These are phyloP conservation scores for Acrocyrtus sp. DNA, from an alignment of 2,888 invertebrate genomes.

Conservation along the genomic window DNA sequence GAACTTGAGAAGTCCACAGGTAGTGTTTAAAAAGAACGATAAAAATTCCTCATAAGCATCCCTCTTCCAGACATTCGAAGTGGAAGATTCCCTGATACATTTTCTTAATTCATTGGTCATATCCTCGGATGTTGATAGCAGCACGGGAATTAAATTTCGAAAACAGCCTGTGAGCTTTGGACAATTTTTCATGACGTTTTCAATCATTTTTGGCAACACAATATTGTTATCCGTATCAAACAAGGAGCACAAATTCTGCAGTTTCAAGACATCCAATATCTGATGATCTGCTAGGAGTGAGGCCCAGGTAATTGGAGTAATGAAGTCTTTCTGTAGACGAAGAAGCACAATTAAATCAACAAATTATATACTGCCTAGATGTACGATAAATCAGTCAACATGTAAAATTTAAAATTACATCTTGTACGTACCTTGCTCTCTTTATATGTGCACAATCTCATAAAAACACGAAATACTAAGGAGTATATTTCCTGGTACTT, in stretches of 20 bases:
- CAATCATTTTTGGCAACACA: slow-evolving; percentile 74
- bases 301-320: slow-evolving; percentile 75
- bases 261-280: slow-evolving; percentile 83
- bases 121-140: slow-evolving; percentile 50
- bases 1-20: slow-evolving; percentile 76
- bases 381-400: no score
- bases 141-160: slow-evolving; percentile 59
- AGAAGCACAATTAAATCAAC: slow-evolving; percentile 1
- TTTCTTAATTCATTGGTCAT: slow-evolving; percentile 37
- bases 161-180: slow-evolving; percentile 75
- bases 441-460: slow-evolving; percentile 81
- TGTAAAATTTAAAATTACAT: no score
- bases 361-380: no score
- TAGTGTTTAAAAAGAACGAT: slow-evolving; percentile 76
- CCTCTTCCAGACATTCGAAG: slow-evolving; percentile 26
- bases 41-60: slow-evolving; percentile 73
- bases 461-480: slow-evolving; percentile 76
- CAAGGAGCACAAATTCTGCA: slow-evolving; percentile 81
- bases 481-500: slow-evolving; percentile 72
- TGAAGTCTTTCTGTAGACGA: slow-evolving; percentile 69
- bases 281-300: slow-evolving; percentile 81
- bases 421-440: slow-evolving; percentile 75
- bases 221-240: slow-evolving; percentile 76
- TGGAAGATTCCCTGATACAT: slow-evolving; percentile 38
- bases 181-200: slow-evolving; percentile 75